Evolutionary conservation across 2,888 invertebrate genomes (phyloP).

Genomic region (Gymnocheta viridis): DNA sequence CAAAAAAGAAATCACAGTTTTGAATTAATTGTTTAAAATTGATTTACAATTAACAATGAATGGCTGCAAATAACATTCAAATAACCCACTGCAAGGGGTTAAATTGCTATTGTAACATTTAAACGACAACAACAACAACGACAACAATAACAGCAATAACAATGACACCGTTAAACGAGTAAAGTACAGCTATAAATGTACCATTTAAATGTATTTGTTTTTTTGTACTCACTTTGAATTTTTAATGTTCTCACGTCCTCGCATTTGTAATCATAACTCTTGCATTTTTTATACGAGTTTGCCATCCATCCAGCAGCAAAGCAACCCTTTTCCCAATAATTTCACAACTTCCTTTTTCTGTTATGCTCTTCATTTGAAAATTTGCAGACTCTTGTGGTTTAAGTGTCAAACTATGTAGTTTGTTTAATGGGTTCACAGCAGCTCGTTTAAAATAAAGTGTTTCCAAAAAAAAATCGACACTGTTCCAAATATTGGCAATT

Average conservation of each 20-base stretch:
- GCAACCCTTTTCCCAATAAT: slow-evolving; percentile 51
- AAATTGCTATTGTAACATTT: slow-evolving; percentile 23
- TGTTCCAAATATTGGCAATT: slow-evolving; percentile 63
- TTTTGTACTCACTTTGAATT: slow-evolving; percentile 52
- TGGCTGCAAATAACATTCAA: slow-evolving; percentile 56
- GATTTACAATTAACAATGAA: slow-evolving; percentile 60
- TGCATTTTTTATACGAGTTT: not conserved
- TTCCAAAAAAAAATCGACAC: slow-evolving; percentile 22
- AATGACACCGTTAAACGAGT: slow-evolving; percentile 39
- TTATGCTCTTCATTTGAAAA: slow-evolving; percentile 53
- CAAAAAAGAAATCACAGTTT: slow-evolving; percentile 32
- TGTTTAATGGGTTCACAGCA: slow-evolving; percentile 33
- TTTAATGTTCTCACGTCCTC: slow-evolving; percentile 65
- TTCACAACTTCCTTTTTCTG: slow-evolving; percentile 14
- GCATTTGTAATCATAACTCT: not conserved
- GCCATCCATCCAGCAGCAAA: too few relatives aligned
- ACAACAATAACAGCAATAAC: slow-evolving; percentile 19
- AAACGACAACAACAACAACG: not conserved
- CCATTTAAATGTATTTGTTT: slow-evolving; percentile 38
- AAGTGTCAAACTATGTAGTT: slow-evolving; percentile 68
- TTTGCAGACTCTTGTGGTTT: slow-evolving; percentile 66
- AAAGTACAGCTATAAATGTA: slow-evolving; percentile 27
- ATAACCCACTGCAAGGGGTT: slow-evolving; percentile 54
- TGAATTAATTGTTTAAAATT: slow-evolving; percentile 62
- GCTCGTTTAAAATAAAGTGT: slow-evolving; percentile 23